These are phyloP conservation scores for Falco naumanni DNA, from an alignment of 2,797 vertebrate species.

Conservation along the genomic window DNA sequence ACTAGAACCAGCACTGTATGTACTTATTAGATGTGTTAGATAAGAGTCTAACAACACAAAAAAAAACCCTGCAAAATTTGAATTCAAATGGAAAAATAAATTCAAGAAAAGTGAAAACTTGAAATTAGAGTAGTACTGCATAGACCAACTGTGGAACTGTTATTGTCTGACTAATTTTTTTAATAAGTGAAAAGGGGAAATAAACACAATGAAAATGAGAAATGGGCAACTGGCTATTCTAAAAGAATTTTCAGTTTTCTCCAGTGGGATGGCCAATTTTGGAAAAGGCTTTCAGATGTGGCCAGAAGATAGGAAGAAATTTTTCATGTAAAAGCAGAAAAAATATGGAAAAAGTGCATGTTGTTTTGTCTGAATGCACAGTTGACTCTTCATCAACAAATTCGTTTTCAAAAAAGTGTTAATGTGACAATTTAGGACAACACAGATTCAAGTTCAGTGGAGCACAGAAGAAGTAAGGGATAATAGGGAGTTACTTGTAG, in stretches of 20 bases:
- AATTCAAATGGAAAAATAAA: background rate
- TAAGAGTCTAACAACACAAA: background rate
- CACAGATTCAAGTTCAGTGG: background rate
- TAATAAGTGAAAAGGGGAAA: background rate
- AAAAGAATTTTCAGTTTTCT: background rate
- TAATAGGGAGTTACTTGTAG: background rate
- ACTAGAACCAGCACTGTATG: background rate
- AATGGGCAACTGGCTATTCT: background rate
- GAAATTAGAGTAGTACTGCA: background rate
- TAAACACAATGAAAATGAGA: conserved; percentile 6
- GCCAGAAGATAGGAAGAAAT: background rate
- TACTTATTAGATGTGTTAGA: background rate
- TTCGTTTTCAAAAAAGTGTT: conserved; percentile 17
- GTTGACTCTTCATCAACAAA: background rate
- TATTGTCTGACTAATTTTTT: conserved; percentile 39
- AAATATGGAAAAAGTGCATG: background rate
- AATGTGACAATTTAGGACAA: background rate
- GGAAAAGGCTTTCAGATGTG: background rate
- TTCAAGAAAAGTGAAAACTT: background rate
- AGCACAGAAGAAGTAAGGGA: background rate
- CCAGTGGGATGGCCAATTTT: background rate
- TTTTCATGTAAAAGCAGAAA: background rate
- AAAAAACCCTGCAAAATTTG: background rate
- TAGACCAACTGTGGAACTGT: background rate
- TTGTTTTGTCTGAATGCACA: conserved; percentile 19